These are phyloP conservation scores for Odontomyia ornata DNA, from an alignment of 2,888 invertebrate genomes.

Conservation along the genomic window DNA sequence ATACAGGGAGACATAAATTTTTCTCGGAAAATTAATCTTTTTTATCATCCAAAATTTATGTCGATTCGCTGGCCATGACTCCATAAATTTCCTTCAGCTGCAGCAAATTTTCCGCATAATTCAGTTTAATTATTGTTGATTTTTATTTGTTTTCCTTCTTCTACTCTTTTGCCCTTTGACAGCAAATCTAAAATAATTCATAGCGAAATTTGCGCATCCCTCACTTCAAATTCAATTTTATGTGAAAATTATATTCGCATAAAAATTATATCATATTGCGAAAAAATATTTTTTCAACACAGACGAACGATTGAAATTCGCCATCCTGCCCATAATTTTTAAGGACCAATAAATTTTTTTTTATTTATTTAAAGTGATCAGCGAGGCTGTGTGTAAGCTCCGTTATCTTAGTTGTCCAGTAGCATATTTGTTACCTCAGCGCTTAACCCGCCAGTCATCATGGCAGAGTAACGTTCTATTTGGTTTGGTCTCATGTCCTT, in stretches of 20 bases:
- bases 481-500: not conserved
- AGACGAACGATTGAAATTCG: not conserved
- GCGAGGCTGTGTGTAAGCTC: too few species aligned
- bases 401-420: too few species aligned
- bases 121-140: slow-evolving; percentile 7
- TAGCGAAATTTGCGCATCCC: not conserved
- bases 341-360: not conserved
- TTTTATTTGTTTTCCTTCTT: not conserved
- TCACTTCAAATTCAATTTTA: not conserved
- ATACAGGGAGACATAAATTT: too few species aligned
- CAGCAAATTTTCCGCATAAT: not conserved
- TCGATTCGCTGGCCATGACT: too few species aligned
- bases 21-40: too few species aligned
- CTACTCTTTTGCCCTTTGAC: not conserved
- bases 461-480: not conserved
- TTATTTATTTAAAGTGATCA: not conserved
- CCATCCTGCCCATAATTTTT: not conserved
- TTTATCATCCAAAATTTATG: too few species aligned
- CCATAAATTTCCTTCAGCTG: too few species aligned
- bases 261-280: not conserved
- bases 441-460: not conserved
- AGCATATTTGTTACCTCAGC: too few species aligned
- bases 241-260: not conserved
- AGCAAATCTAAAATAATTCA: not conserved
- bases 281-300: not conserved